These are phyloP conservation scores for Acleris cristana DNA, from an alignment of 2,888 invertebrate genomes.

Conservation along the genomic window DNA sequence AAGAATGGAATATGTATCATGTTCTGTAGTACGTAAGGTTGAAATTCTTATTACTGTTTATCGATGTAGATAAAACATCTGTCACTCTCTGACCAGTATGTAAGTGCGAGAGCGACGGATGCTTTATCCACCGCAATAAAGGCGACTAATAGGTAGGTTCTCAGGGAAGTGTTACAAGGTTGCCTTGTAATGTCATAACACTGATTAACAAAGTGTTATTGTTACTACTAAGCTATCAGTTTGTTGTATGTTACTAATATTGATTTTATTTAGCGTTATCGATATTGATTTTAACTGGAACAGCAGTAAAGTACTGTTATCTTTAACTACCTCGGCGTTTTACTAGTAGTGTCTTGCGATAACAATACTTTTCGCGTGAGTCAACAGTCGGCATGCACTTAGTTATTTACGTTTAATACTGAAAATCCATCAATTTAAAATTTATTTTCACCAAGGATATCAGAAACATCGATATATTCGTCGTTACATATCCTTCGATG, in stretches of 20 bases:
- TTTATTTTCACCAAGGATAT: not conserved
- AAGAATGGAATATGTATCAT: too few relatives aligned
- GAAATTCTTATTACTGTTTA: too few relatives aligned
- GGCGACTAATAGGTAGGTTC: too few relatives aligned
- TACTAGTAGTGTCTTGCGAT: not conserved
- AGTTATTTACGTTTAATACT: not conserved
- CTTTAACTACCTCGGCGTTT: constrained; percentile 1
- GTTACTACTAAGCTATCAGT: constrained; percentile 1
- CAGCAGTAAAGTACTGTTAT: constrained; percentile 18
- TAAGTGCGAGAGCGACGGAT: too few relatives aligned
- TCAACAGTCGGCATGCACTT: constrained; percentile 2
- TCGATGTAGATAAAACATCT: too few relatives aligned
- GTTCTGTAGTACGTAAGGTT: too few relatives aligned
- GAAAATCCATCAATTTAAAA: not conserved
- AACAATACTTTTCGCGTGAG: not conserved
- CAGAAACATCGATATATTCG: not conserved
- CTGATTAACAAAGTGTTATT: not conserved
- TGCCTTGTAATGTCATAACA: too few relatives aligned
- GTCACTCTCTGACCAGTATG: too few relatives aligned
- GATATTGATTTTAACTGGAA: constrained; percentile 13
- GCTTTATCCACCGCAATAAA: too few relatives aligned
- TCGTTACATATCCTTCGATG: not conserved
- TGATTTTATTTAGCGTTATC: constrained; percentile 24
- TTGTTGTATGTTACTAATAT: constrained; percentile 4
- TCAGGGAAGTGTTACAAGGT: too few relatives aligned